These are phyloP conservation scores for Deroptyus accipitrinus DNA, from an alignment of 2,113 vertebrate species.

Conservation along the genomic window DNA sequence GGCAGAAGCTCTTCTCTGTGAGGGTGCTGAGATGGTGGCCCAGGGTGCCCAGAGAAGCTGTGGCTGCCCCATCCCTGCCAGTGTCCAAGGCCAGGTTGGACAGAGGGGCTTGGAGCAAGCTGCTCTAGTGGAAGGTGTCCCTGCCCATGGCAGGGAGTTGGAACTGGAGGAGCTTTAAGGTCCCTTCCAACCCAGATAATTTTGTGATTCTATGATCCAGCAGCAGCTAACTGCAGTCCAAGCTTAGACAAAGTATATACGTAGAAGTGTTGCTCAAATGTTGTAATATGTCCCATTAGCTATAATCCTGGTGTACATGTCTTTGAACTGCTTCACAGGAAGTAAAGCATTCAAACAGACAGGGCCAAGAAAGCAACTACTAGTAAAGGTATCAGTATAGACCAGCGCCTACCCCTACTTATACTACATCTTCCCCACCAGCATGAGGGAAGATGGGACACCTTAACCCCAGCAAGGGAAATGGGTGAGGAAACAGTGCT, in stretches of 20 bases:
- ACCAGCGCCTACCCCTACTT: not conserved
- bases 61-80: no score
- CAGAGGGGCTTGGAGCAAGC: not conserved
- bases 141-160: not conserved
- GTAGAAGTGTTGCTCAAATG: not conserved
- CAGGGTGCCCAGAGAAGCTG: no score
- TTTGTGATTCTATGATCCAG: not conserved
- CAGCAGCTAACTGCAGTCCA: not conserved
- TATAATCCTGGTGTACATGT: not conserved
- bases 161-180: not conserved
- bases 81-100: no score
- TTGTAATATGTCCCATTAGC: not conserved
- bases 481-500: not conserved
- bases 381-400: not conserved
- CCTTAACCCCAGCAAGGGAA: not conserved
- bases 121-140: not conserved
- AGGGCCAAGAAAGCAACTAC: not conserved
- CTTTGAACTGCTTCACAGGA: not conserved
- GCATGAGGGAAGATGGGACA: not conserved
- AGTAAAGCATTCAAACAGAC: not conserved
- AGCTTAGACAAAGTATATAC: not conserved
- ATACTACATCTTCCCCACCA: not conserved
- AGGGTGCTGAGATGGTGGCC: no score
- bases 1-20: no score
- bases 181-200: not conserved